Evolutionary conservation across 2,113 vertebrate species (phyloP).

Genomic region (Embiotoca jacksoni): DNA sequence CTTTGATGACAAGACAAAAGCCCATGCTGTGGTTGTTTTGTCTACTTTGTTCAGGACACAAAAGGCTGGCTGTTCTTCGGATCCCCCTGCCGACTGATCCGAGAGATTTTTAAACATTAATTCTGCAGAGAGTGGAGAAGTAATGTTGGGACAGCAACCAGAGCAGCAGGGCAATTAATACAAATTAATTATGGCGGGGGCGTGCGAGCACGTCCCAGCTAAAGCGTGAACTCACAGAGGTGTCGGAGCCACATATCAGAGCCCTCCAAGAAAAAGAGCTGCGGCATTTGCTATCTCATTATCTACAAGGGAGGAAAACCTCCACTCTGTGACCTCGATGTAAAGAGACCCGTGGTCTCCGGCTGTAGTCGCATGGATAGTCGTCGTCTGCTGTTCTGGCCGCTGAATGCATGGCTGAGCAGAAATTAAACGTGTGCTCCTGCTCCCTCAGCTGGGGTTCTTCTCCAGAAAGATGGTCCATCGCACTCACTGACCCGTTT

Average conservation of each 20-base stretch:
- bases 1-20: conserved; percentile 77
- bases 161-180: conserved; percentile 83
- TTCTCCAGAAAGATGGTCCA: conserved; percentile 45
- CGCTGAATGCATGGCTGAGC: conserved; percentile 69
- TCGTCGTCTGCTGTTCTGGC: conserved; percentile 34
- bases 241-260: conserved; percentile 36
- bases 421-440: conserved; percentile 72
- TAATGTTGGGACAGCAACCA: conserved; percentile 73
- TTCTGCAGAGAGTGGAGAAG: conserved; percentile 74
- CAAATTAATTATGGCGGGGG: conserved; percentile 79
- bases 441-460: conserved; percentile 52
- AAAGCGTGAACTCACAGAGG: conserved; percentile 64
- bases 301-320: conserved; percentile 64
- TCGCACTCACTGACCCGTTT: conserved; percentile 65
- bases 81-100: conserved; percentile 56
- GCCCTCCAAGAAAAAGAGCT: conserved; percentile 37
- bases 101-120: conserved; percentile 63
- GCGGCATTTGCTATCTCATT: conserved; percentile 74
- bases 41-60: conserved; percentile 74
- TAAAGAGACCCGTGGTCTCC: conserved; percentile 4
- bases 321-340: conserved; percentile 56
- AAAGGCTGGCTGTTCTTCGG: conserved; percentile 61
- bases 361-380: conserved; percentile 20
- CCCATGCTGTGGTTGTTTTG: conserved; percentile 73
- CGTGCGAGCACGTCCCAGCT: conserved; percentile 32